These are phyloP conservation scores for Propsilocerus akamusi DNA, from an alignment of 1,140 invertebrate species.

Conservation along the genomic window DNA sequence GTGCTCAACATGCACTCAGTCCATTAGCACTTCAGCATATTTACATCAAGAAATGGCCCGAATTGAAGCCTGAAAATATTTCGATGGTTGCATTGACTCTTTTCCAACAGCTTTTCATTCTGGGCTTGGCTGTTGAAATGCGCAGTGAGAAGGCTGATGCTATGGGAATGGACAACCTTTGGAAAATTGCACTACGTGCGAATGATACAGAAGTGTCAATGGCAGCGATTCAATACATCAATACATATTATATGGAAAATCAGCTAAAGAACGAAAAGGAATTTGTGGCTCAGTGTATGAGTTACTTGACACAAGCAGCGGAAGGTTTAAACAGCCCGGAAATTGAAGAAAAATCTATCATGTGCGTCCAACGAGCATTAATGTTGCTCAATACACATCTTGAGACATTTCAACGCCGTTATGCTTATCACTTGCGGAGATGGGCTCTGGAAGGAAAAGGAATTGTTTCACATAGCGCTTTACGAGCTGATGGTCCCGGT, in stretches of 20 bases:
- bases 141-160: slow-evolving; percentile 37
- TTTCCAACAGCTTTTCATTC: slow-evolving; percentile 77
- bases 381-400: slow-evolving; percentile 77
- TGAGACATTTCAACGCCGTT: slow-evolving; percentile 73
- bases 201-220: slow-evolving; percentile 85
- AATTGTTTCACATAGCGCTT: slow-evolving; percentile 48
- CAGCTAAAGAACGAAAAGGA: slow-evolving; percentile 79
- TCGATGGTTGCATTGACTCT: slow-evolving; percentile 80
- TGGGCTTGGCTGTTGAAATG: slow-evolving; percentile 46
- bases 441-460: slow-evolving; percentile 68
- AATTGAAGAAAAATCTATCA: slow-evolving; percentile 47
- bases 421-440: slow-evolving; percentile 66
- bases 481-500: slow-evolving; percentile 27
- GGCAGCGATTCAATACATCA: slow-evolving; percentile 83
- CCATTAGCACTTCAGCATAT: slow-evolving; percentile 72
- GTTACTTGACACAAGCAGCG: slow-evolving; percentile 62
- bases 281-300: slow-evolving; percentile 83
- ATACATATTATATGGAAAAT: slow-evolving; percentile 80
- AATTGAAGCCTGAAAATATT: slow-evolving; percentile 66
- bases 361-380: slow-evolving; percentile 76
- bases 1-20: slow-evolving; percentile 78
- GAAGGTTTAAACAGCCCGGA: slow-evolving; percentile 45
- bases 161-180: slow-evolving; percentile 79
- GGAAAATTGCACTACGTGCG: slow-evolving; percentile 78
- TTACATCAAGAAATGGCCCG: slow-evolving; percentile 76